These are phyloP conservation scores for Cacatua alba DNA, from an alignment of 2,113 vertebrate species.

Conservation along the genomic window DNA sequence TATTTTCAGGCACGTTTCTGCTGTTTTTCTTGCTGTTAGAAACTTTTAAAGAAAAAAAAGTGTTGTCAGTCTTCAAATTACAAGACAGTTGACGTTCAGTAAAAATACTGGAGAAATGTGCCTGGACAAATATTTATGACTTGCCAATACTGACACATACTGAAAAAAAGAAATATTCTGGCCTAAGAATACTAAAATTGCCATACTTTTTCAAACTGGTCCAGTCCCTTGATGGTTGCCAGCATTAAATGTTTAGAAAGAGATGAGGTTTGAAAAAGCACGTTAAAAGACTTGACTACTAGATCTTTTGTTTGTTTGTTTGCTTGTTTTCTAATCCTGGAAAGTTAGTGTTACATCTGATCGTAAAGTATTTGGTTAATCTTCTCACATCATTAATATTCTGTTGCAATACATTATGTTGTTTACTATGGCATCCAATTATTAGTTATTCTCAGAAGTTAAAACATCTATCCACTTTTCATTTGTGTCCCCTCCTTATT, in stretches of 20 bases:
- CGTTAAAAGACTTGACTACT: not conserved
- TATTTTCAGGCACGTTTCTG: not conserved
- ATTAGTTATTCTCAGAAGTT: not conserved
- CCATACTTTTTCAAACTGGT: not conserved
- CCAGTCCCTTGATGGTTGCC: not conserved
- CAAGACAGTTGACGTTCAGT: not conserved
- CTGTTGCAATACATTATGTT: not conserved
- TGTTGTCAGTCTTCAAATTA: not conserved
- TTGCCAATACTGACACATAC: not conserved
- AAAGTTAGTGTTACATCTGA: not conserved
- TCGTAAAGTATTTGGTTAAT: not conserved
- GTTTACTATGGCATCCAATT: not conserved
- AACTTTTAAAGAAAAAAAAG: not conserved
- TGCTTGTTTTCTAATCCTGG: not conserved
- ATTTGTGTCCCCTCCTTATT: not conserved
- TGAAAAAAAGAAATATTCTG: not conserved
- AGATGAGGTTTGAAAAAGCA: not conserved
- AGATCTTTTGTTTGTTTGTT: not conserved
- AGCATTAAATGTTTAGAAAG: not conserved
- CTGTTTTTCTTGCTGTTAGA: not conserved
- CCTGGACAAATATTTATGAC: not conserved
- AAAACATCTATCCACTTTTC: not conserved
- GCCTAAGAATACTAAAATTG: not conserved
- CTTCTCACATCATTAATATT: not conserved
- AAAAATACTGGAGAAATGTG: not conserved